Percentiles rank a stretch among this genome's conserved stretches.
Evolutionary conservation across 2,797 vertebrate species (phyloP).

Genomic region (Passerculus sandwichensis): DNA sequence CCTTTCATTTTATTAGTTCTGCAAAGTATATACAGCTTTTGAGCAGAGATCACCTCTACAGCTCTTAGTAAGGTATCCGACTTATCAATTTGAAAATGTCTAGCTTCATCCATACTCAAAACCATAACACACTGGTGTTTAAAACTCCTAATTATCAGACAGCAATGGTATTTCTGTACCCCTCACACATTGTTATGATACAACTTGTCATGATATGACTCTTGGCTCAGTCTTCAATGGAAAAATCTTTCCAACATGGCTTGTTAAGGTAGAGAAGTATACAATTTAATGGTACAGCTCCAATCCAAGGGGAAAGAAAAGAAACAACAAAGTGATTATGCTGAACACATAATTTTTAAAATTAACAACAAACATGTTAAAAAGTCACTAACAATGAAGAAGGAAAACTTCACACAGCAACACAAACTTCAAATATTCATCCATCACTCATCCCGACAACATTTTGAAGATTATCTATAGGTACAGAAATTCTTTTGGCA

Average conservation of each 20-base stretch:
- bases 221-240: not conserved
- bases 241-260: not conserved
- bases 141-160: not conserved
- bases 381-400: not conserved
- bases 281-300: not conserved
- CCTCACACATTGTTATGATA: not conserved
- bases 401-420: not conserved
- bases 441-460: not conserved
- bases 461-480: not conserved
- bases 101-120: not conserved
- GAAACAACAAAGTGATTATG: not conserved
- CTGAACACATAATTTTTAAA: not conserved
- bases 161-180: not conserved
- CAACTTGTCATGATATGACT: fast-evolving
- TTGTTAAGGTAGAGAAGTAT: not conserved
- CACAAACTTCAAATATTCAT: not conserved
- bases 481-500: not conserved
- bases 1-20: not conserved
- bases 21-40: not conserved
- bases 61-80: not conserved
- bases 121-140: not conserved
- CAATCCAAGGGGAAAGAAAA: not conserved
- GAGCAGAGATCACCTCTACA: not conserved
- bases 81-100: not conserved
- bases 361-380: not conserved